A percentile compares a stretch with the other conserved stretches of the same genome.
phyloP scores from a whole-genome alignment of 1,140 invertebrate species.

The Goniozus legneri region DNA sequence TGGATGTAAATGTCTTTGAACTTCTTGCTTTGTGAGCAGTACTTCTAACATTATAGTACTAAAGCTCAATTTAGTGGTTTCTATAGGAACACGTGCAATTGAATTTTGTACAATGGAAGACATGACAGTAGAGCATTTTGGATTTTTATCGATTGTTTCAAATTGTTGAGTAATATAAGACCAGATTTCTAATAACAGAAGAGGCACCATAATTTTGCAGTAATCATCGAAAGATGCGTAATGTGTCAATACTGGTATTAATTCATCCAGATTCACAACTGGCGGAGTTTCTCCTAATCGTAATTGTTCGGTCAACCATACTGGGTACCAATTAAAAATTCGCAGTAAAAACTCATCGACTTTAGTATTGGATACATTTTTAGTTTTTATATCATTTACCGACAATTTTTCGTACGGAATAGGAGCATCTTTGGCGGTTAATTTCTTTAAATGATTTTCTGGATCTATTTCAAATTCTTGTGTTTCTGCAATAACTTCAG shows the following conservation, averaged over 20 bases:
- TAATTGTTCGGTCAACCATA: slow-evolving; percentile 36
- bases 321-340: slow-evolving; percentile 36
- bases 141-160: slow-evolving; percentile 14
- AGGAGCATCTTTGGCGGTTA: slow-evolving; percentile 26
- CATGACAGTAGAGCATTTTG: slow-evolving; percentile 15
- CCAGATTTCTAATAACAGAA: slow-evolving; percentile 40
- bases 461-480: slow-evolving; percentile 29
- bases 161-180: slow-evolving; percentile 27
- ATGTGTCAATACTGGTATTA: slow-evolving; percentile 15
- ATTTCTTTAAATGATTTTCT: slow-evolving; percentile 27
- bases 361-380: slow-evolving; percentile 13
- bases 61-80: slow-evolving; percentile 16
- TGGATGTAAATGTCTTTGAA: slow-evolving; percentile 17
- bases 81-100: slow-evolving; percentile 14
- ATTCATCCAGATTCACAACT: slow-evolving; percentile 18
- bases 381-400: not conserved
- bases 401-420: slow-evolving; percentile 11
- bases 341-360: slow-evolving; percentile 30
- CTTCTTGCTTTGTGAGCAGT: slow-evolving; percentile 19
- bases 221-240: slow-evolving; percentile 35
- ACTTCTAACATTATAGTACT: slow-evolving; percentile 26
- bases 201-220: slow-evolving; percentile 25
- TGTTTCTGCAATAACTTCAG: slow-evolving; percentile 11
- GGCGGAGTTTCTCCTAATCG: slow-evolving; percentile 21
- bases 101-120: slow-evolving; percentile 26